Percentiles rank a stretch among this genome's conserved stretches.
Evolutionary conservation across 1,140 invertebrate species (phyloP).

Genomic region (Brachionus rubens): DNA sequence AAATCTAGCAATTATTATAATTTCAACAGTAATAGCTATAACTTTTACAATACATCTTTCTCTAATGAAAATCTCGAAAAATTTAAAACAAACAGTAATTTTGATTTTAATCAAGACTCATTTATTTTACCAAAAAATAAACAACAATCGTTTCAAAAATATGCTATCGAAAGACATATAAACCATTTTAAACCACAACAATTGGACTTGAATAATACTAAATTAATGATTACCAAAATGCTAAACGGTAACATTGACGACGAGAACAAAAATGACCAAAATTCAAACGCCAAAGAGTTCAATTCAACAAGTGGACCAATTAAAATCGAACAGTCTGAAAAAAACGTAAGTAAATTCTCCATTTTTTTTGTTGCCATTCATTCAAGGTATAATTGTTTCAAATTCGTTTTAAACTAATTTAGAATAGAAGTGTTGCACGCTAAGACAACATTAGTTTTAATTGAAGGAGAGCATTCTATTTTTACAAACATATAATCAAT

Average conservation of each 20-base stretch:
- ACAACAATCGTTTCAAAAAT: constrained; percentile 40
- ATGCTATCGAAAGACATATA: constrained; percentile 36
- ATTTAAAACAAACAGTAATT: constrained; percentile 40
- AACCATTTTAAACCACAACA: constrained; percentile 33
- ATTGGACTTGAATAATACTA: constrained; percentile 4
- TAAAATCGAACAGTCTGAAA: neutral
- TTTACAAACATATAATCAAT: too few species aligned
- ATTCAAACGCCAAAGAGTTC: neutral
- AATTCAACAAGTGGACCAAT: neutral
- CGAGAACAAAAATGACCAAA: neutral
- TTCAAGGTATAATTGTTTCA: too few species aligned
- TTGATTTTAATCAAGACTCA: constrained; percentile 31
- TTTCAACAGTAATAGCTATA: constrained; percentile 21
- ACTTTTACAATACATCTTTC: constrained; percentile 41
- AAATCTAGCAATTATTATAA: constrained; percentile 1
- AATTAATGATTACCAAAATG: constrained; percentile 31
- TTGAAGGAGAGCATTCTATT: too few species aligned
- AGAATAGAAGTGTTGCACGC: too few species aligned
- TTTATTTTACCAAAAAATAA: constrained; percentile 36
- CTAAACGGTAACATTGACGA: constrained; percentile 13
- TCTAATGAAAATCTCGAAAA: constrained; percentile 36
- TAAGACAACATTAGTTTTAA: too few species aligned
- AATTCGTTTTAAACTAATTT: too few species aligned
- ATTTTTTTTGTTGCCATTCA: too few species aligned
- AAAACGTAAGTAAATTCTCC: neutral